Evolutionary conservation across 2,797 vertebrate genomes (phyloP).

Genomic region (Avahi laniger): DNA sequence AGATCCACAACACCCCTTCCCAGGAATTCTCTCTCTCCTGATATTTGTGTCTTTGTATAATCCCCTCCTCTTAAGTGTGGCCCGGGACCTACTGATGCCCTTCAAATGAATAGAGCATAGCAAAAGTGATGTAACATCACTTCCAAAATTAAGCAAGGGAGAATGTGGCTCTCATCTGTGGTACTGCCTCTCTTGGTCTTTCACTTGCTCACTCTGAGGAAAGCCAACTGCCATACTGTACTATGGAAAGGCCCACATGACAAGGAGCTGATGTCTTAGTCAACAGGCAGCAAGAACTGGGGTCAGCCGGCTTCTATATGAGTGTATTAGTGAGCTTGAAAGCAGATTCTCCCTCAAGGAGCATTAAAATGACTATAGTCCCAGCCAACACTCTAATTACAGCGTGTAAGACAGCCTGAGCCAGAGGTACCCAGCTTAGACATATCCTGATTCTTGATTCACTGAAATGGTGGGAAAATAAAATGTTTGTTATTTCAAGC

Average conservation of each 20-base stretch:
- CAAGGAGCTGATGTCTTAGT: neutral
- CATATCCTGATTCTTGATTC: neutral
- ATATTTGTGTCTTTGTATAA: neutral
- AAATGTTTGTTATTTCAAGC: neutral
- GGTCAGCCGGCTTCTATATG: neutral
- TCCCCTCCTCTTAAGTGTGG: neutral
- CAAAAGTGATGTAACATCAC: neutral
- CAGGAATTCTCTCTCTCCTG: neutral
- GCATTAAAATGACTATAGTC: neutral
- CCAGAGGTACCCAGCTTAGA: neutral
- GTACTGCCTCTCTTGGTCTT: neutral
- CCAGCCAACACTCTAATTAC: neutral
- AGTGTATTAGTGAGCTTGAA: neutral
- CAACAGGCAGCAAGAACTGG: neutral
- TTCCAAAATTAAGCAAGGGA: neutral
- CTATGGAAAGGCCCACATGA: neutral
- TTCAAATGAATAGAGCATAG: neutral
- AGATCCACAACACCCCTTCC: neutral
- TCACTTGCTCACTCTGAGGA: neutral
- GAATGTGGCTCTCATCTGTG: neutral
- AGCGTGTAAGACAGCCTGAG: neutral
- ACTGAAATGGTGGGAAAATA: neutral
- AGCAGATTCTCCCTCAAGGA: neutral
- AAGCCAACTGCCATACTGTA: neutral
- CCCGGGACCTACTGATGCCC: neutral